Evolutionary conservation across 2,797 vertebrate species (phyloP).

Genomic region (Chloroceryle amazona): DNA sequence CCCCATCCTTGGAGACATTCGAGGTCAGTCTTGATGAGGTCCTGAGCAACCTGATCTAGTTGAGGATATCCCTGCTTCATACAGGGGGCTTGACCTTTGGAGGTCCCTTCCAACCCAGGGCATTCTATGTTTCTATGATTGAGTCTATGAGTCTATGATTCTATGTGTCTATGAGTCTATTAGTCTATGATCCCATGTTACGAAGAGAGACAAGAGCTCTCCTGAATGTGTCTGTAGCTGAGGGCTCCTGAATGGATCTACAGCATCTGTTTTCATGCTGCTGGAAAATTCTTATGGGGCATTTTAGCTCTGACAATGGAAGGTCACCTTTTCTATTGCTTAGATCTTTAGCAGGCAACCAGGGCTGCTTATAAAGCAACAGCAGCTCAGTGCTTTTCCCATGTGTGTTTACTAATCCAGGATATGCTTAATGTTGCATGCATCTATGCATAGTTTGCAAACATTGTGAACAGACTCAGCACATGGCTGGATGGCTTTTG

Average conservation of each 20-base stretch:
- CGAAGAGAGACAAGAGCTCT: not conserved
- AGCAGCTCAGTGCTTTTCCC: not conserved
- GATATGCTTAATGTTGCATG: accelerated
- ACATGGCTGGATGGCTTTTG: not conserved
- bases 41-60: no score
- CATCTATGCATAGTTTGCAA: not conserved
- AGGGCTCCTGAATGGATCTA: not conserved
- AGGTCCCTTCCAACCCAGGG: no score
- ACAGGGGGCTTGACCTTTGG: no score
- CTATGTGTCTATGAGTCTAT: no score
- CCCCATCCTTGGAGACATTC: no score
- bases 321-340: not conserved
- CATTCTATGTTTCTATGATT: no score
- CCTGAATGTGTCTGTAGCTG: accelerated
- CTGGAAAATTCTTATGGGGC: not conserved
- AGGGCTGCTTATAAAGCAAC: not conserved
- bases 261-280: not conserved
- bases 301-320: not conserved
- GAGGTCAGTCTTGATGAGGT: no score
- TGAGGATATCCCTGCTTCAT: no score
- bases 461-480: not conserved
- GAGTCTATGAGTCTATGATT: no score
- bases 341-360: not conserved
- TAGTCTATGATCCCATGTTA: not conserved
- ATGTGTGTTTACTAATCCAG: accelerated